Evolutionary conservation across 2,113 vertebrate genomes (phyloP), one percentile per base, ranked within the genome.

Genomic region (Peromyscus maniculatus): DNA sequence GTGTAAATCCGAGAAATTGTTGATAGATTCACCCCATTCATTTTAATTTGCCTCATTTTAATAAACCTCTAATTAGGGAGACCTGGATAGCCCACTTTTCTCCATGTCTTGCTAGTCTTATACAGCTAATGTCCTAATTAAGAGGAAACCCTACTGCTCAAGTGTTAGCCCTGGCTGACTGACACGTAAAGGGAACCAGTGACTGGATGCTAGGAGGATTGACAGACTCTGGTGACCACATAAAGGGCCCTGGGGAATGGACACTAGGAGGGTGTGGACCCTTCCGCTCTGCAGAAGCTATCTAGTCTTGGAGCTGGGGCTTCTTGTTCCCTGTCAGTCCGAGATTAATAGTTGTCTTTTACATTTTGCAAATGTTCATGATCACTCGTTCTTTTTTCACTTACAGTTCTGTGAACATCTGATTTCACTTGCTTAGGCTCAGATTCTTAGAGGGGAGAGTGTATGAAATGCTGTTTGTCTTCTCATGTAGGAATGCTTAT

Each of bases 1-100:
- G 95, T 94, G 91, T 52, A 87, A 64, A 75, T 66, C 91, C 90
- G 91, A 87, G 64, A 94, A 93, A 80, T 36, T 52, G 11, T 89
- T 89, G 64, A 91, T 62, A 55, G 15, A 67, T 26, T 88, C 36
- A 78, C 67, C 67, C 67, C 67, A 36, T 74, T 89, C 62, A 7
- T 90, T 94, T 91, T 84, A 77, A 77, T 93, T 97, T 92, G 26
- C 52, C 22, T 93, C 21, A 66, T 28, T 66, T 66, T 66, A 66
- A 31, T 92, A 77, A 55, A 79, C 22, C 69, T 91, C 74, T 75
- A 31, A 84, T 43, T 59, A 71, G 39, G 55, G 66, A 91, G 52
- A 87, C 57, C 39, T 19, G 74, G n/a, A n/a, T 39, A 87, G 55
- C 86, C 36, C 57, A 75, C 72, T 4, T 87, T 79, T 2, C 82